These are phyloP conservation scores for Python bivittatus DNA, from an alignment of 2,113 vertebrate genomes.

Conservation along the genomic window DNA sequence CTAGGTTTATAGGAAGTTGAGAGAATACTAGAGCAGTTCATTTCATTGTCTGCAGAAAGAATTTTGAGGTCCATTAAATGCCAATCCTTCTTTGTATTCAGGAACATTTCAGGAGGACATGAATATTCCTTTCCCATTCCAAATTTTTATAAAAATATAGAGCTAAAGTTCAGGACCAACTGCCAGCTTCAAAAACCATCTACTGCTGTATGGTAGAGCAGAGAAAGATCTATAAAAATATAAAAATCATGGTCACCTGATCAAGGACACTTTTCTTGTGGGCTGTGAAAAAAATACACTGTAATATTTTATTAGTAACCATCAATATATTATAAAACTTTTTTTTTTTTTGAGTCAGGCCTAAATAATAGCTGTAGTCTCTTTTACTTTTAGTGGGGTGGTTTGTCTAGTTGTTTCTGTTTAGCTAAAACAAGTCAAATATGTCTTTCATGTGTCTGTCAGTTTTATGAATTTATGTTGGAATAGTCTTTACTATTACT, in stretches of 20 bases:
- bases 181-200: neutral
- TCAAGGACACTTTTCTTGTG: neutral
- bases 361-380: neutral
- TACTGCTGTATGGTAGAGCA: neutral
- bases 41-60: neutral
- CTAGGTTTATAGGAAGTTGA: neutral
- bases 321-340: neutral
- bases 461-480: neutral
- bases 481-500: neutral
- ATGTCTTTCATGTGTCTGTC: neutral
- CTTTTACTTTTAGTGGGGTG: neutral
- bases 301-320: neutral
- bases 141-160: neutral
- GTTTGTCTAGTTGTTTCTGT: neutral
- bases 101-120: neutral
- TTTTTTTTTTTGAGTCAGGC: neutral
- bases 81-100: neutral
- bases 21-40: neutral
- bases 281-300: neutral
- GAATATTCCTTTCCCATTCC: neutral
- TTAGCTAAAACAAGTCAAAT: neutral
- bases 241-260: neutral
- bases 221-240: neutral
- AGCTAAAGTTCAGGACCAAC: neutral
- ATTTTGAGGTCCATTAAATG: neutral